A percentile compares a stretch with the other conserved stretches of the same genome.
Evolutionary conservation across 2,797 vertebrate genomes (phyloP).

Genomic region (Cyclura pinguis): DNA sequence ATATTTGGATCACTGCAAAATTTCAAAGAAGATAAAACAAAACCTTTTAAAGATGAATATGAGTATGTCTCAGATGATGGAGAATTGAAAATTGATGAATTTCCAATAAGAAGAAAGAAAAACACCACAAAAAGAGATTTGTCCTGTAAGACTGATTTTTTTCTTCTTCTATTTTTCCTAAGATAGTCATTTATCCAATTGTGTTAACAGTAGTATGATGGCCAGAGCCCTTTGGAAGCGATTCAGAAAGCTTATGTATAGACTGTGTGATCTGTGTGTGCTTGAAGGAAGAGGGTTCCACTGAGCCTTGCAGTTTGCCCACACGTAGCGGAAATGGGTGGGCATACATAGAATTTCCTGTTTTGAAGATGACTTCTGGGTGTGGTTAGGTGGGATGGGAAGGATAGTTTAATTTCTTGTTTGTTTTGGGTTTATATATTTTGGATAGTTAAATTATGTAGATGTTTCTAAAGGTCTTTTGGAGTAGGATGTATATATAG

Average conservation of each 20-base stretch:
- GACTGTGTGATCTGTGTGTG: background rate
- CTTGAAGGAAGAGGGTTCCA: background rate
- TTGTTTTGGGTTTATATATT: background rate
- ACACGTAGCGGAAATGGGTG: background rate
- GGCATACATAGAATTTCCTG: too few relatives aligned
- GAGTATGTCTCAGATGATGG: conserved; percentile 98
- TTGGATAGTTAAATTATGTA: background rate
- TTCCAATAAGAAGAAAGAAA: conserved; percentile 98
- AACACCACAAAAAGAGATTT: conserved; percentile 92
- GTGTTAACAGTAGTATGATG: background rate
- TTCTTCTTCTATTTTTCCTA: background rate
- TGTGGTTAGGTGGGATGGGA: background rate
- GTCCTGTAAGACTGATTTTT: conserved; percentile 87
- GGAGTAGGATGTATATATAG: background rate
- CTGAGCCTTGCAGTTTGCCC: too few relatives aligned
- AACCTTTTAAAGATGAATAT: conserved; percentile 95
- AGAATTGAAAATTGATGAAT: conserved; percentile 98
- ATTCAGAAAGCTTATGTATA: background rate
- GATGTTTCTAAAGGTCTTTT: background rate
- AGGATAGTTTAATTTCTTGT: background rate
- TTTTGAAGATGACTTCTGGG: background rate
- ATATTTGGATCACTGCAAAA: conserved; percentile 96
- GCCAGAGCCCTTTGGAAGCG: too few relatives aligned
- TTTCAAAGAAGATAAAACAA: conserved; percentile 95
- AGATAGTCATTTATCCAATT: background rate